Evolutionary conservation across 2,888 invertebrate species (phyloP), one percentile per base, ranked within the genome.

Genomic region (Gryllus longicercus): DNA sequence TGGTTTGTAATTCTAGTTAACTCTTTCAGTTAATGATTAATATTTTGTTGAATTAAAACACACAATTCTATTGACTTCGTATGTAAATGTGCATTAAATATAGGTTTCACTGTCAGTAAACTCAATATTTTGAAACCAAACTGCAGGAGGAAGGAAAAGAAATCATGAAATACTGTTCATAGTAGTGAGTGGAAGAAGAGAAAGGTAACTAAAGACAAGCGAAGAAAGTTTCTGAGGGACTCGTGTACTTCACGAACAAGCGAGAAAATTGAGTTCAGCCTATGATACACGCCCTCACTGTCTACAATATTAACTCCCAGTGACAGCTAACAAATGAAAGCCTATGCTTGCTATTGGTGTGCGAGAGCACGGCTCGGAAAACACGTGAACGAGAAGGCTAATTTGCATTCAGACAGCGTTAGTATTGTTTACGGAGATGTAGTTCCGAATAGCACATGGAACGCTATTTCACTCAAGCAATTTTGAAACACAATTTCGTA

Each of bases 311-410:
- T 63, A 63, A 63, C 63, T 63, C n/a, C 63, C n/a, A 63, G 63
- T 63, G 63, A 63, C 63, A 63, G 63, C 63, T 18, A 63, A 63
- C 63, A 63, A 63, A 63, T 63, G 63, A 63, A 63, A 63, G 16
- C 4, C 16, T n/a, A 63, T 63, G 14, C 63, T 14, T n/a, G 63
- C n/a, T 63, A 4, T 14, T 14, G 8, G 63, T 8, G 16, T 63
- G 14, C 63, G 63, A 14, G 63, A 63, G n/a, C 16, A 63, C 63
- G 14, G 4, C n/a, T n/a, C 14, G n/a, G 63, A 63, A 63, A 63
- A 63, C 63, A 5, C 16, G 16, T 10, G 63, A n/a, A 14, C n/a
- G 63, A n/a, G 14, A n/a, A 18, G 16, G 14, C 63, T 63, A 18
- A 63, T 63, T 63, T 63, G 63, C 11, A 63, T 63, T 63, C 63